Base-by-base conservation (phyloP, 2,113 vertebrate genomes). In the Perca fluviatilis region DNA sequence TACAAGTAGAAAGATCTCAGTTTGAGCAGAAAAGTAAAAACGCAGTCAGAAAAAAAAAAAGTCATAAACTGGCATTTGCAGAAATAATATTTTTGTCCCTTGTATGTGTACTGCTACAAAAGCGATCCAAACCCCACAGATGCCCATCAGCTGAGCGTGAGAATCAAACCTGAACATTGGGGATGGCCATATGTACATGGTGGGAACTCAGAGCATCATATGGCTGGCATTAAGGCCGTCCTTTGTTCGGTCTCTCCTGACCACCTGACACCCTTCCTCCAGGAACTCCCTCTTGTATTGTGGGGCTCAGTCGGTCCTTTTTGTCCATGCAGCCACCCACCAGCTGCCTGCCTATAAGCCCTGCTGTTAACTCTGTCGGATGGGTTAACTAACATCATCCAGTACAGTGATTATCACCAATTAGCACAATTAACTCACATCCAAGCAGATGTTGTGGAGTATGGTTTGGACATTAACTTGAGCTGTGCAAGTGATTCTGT, bases 261-360 rank as follows among this genome's bases (percentile, higher is more conserved):
- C 94, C 95, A 96, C 95, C 95, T 96, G 95, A 90, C 94, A 89
- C 84, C 88, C 91, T 85, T 91, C 85, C 91, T 87, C 81, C 80
- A 84, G 91, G 80, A 94, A 93, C 94, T 94, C 94, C 94, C 94
- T 92, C 90, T 88, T 84, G 91, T 88, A 93, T 95, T 95, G 91
- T 92, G 91, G 67, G 78, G 82, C 89, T 88, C 80, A 51, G 74
- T 49, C 86, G 83, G 67, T 86, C 87, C 79, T 93, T 94, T 93
- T 85, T 94, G 88, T 95, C 85, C 56, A 4, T 19, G n/a, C 84
- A 71, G 68, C 79, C 86, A 90, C 86, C 78, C 61, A 84, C 93
- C 95, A 95, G 95, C 95, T 96, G 95, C 91, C 87, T 70, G 83
- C 81, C 86, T 74, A 27, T 25, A 70, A 89, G 77, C 80, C 90